Conservation (phyloP, 2,888 invertebrate species). For the Meliscaeva auricollis region DNA sequence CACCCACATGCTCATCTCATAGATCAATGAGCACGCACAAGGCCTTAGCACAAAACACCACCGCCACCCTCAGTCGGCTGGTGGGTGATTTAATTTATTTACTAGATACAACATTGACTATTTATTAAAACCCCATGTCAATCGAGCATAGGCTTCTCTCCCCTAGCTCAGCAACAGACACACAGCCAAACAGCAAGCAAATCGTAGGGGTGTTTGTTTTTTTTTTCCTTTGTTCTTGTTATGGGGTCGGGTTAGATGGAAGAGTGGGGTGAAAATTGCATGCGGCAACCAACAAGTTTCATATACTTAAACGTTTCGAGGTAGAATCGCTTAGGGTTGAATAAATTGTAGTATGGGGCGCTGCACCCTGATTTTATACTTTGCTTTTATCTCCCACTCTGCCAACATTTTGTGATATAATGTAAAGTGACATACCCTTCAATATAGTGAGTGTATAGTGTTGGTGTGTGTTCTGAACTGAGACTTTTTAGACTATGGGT, state of each 20-base stretch:
- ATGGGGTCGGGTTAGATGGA: background rate
- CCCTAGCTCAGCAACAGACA: slow-evolving; percentile 52
- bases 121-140: slow-evolving; percentile 71
- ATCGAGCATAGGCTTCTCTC: slow-evolving; percentile 56
- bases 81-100: slow-evolving; percentile 70
- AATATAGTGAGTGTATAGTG: background rate
- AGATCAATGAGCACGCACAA: slow-evolving; percentile 54
- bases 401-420: slow-evolving; percentile 56
- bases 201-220: slow-evolving; percentile 60
- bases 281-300: slow-evolving; percentile 73
- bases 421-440: slow-evolving; percentile 65
- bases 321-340: slow-evolving; percentile 75
- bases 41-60: background rate
- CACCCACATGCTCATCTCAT: slow-evolving; percentile 14
- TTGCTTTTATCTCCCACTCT: slow-evolving; percentile 18
- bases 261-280: slow-evolving; percentile 50
- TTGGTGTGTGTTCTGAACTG: background rate
- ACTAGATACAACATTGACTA: slow-evolving; percentile 72
- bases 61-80: slow-evolving; percentile 17
- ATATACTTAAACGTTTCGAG: slow-evolving; percentile 71
- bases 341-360: slow-evolving; percentile 65
- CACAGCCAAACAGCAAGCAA: slow-evolving; percentile 45
- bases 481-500: slow-evolving; percentile 8
- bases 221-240: background rate
- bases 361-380: slow-evolving; percentile 50